These are phyloP conservation scores for Acipenser ruthenus DNA, from an alignment of 2,797 vertebrate genomes.

Conservation along the genomic window DNA sequence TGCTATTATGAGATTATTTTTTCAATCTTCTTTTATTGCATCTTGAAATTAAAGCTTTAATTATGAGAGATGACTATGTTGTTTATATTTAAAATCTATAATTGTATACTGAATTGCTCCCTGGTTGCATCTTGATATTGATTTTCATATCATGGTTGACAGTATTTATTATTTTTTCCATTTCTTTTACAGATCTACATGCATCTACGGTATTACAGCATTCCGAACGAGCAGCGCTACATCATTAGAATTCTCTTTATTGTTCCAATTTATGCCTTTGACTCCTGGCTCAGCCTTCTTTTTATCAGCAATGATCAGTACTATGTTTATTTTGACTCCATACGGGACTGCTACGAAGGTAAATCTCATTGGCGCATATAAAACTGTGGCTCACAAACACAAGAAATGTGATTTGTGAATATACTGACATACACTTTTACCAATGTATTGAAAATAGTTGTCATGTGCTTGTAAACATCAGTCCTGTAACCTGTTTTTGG, in stretches of 20 bases:
- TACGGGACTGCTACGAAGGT: conserved; percentile 96
- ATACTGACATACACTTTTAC: too few species aligned
- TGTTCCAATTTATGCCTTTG: conserved; percentile 84
- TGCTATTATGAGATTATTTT: too few species aligned
- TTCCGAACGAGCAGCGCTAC: conserved; percentile 89
- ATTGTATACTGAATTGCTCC: background rate
- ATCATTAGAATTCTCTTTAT: conserved; percentile 93
- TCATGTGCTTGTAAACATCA: too few species aligned
- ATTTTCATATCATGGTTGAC: background rate
- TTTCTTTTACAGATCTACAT: conserved; percentile 71
- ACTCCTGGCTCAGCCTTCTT: conserved; percentile 95
- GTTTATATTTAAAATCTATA: too few species aligned
- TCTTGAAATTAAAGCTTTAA: too few species aligned
- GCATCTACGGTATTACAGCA: conserved; percentile 81
- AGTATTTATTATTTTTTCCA: conserved; percentile 2
- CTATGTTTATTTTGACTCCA: conserved; percentile 87
- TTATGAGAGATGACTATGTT: too few species aligned
- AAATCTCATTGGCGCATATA: conserved; percentile 14
- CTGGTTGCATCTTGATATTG: background rate
- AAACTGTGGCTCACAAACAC: too few species aligned
- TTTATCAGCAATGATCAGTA: conserved; percentile 86
- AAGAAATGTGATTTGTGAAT: too few species aligned
- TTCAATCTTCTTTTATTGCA: too few species aligned
- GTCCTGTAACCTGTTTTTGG: too few species aligned
- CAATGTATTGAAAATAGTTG: too few species aligned